These are phyloP conservation scores for Cynopterus sphinx DNA, from an alignment of 2,797 vertebrate species.

Conservation along the genomic window DNA sequence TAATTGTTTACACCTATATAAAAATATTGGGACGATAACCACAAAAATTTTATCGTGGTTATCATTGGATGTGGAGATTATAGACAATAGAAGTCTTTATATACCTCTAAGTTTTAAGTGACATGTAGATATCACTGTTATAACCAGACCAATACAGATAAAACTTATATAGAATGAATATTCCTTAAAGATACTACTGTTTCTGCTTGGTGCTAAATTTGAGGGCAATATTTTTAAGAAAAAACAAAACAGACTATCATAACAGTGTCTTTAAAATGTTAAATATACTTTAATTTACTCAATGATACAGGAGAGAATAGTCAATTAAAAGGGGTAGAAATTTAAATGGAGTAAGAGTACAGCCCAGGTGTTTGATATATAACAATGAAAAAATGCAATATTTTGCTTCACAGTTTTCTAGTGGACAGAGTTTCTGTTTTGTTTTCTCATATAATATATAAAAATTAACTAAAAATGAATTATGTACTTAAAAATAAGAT, in stretches of 20 bases:
- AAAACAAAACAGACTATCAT: background rate
- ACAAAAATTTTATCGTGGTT: background rate
- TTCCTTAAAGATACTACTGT: background rate
- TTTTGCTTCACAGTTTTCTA: background rate
- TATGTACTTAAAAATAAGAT: background rate
- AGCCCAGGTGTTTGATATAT: background rate
- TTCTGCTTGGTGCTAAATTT: background rate
- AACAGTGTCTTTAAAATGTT: background rate
- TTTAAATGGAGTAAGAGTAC: background rate
- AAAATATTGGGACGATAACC: background rate
- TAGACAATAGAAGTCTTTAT: background rate
- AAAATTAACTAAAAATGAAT: background rate
- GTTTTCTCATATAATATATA: background rate
- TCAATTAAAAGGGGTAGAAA: background rate
- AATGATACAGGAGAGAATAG: background rate
- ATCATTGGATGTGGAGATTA: background rate
- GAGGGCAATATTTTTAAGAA: background rate
- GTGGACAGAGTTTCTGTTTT: background rate
- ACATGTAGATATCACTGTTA: background rate
- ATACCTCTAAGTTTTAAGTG: background rate
- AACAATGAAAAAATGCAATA: background rate
- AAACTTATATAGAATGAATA: background rate
- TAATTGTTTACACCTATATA: too few relatives aligned
- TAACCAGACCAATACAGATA: background rate
- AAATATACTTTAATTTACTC: background rate